Evolutionary conservation across 2,113 vertebrate species (phyloP).

Genomic region (Petaurus breviceps): DNA sequence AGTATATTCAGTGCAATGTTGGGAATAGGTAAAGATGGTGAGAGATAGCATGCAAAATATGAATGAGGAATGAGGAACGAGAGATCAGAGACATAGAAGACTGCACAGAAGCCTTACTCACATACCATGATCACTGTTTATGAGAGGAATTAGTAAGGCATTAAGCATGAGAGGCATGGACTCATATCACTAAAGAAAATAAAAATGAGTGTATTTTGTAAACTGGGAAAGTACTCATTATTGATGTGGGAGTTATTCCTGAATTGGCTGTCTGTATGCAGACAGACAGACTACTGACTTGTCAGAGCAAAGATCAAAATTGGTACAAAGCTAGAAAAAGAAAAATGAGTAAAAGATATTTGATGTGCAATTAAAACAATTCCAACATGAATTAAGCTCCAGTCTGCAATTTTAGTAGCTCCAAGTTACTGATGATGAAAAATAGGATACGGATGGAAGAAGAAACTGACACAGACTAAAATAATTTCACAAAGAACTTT

Average conservation of each 20-base stretch:
- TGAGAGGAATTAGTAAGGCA: neutral
- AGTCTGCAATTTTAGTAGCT: neutral
- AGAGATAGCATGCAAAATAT: neutral
- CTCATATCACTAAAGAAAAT: neutral
- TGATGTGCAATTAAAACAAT: neutral
- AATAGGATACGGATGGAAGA: neutral
- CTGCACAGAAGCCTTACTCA: no score
- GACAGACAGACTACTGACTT: neutral
- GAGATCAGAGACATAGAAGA: neutral
- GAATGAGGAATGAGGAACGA: neutral
- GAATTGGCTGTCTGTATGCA: neutral
- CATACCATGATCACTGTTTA: neutral
- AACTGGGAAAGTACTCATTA: neutral
- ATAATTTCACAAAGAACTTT: neutral
- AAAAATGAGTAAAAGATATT: neutral
- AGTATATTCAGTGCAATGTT: neutral
- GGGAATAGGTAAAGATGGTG: neutral
- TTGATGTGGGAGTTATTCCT: neutral
- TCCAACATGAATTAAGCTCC: neutral
- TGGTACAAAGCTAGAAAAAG: neutral
- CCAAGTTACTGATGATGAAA: neutral
- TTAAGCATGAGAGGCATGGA: neutral
- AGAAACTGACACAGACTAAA: neutral
- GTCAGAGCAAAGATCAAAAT: neutral
- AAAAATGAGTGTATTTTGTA: neutral